Evolutionary conservation across 2,888 invertebrate species (phyloP), one percentile per base, ranked within the genome.

Genomic region (Euspilapteryx auroguttella): DNA sequence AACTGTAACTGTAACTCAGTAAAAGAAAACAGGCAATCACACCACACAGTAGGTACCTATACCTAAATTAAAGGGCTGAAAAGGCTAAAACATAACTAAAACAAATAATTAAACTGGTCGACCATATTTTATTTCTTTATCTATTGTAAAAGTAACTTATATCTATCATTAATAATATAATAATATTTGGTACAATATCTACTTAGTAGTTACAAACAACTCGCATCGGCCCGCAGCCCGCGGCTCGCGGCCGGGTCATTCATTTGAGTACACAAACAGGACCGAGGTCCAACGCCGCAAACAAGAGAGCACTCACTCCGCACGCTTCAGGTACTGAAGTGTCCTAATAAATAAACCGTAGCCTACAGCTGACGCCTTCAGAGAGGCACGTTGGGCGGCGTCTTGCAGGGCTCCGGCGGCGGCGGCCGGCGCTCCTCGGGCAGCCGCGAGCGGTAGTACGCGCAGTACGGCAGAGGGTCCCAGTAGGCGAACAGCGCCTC

Each of bases 391-490:
- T 69, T 69, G 2, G 75, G 73, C 17, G 75, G 75, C 30, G 73
- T 80, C 66, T 59, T 81, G 69, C 62, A 80, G 42, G 64, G 79
- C 62, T 68, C 80, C 45, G 59, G 73, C 32, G 62, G 73, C 37
- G 61, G 78, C 47, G 55, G 59, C 51, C 58, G 64, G 45, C 56
- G 55, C 36, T 62, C 64, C 14, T 56, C 63, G 22, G 89, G 89
- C 41, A 85, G 55, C 46, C 89, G 86, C 42, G 91, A 82, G 50
- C 89, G 89, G 59, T 90, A 90, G 52, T 89, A 90, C 2, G 88
- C 89, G 48, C 89, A 89, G 50, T 90, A 91, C 0, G 91, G 91
- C 42, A 91, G 52, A 4, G 91, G 91, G 49, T 91, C 91, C 90
- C 90, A 90, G 46, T 85, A 86, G 4, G 85, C 80, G 47, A 91